Evolutionary conservation across 2,888 invertebrate genomes (phyloP), one percentile per base, ranked within the genome.

Genomic region (Noctuana brunneofusca): DNA sequence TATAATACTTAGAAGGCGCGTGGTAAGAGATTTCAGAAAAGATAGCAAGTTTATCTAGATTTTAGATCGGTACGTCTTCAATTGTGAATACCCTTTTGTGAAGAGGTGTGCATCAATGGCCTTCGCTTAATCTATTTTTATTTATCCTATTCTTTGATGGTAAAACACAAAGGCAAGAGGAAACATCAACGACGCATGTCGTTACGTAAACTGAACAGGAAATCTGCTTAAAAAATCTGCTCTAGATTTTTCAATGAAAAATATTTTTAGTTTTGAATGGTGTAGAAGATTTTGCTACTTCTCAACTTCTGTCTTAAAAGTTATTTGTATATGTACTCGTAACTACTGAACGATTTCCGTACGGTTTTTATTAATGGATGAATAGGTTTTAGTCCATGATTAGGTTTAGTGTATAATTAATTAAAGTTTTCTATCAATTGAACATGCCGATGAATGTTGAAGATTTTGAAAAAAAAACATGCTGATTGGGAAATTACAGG

Each of bases 91-190:
- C 41, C 66, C 65, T 64, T 66, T 71, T 71, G 68, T 71, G 69
- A 71, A 71, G 65, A 69, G 72, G 75, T 78, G 76, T 76, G 65
- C 75, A 84, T 84, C 84, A 52, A 54, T 79, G 81, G 68, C 83
- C 84, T 86, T 83, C 78, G 86, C 85, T 84, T 84, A 32, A 48
- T 55, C 66, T 66, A 68, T 67, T 67, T 65, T 66, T 66, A 63
- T 58, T 53, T 64, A 64, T 54, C 30, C 54, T 60, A 52, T 43
- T 60, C 30, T 60, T 35, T 38, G 53, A 20, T 41, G 30, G 30
- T 27, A 12, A 3, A 53, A 46, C 12, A 59, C 59, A 59, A 59
- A 46, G 16, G 43, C 16, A 18, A 18, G 20, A 14, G 24, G 53
- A 8, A 59, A 59, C 27, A 46, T 32, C 53, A 14, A 16, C 46